Percentiles rank a stretch among this genome's conserved stretches.
phyloP scores from a whole-genome alignment of 2,888 invertebrate genomes.

The Pyralis farinalis region DNA sequence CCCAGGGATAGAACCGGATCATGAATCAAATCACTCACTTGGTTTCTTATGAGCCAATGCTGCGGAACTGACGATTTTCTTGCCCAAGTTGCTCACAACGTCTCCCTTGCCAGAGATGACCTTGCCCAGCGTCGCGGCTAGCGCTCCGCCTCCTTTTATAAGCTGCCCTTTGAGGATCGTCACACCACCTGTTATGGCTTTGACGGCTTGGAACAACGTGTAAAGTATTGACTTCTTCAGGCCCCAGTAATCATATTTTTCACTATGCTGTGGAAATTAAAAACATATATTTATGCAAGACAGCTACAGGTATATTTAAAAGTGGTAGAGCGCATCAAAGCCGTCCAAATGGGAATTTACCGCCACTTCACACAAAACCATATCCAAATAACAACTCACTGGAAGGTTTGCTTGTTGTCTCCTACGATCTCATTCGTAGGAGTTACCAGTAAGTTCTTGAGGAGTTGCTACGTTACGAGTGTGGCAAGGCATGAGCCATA shows the following conservation, averaged over 20 bases:
- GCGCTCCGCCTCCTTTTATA: slow-evolving; percentile 89
- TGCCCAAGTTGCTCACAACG: slow-evolving; percentile 88
- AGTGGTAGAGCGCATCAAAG: too few relatives aligned
- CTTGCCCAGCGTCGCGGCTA: slow-evolving; percentile 69
- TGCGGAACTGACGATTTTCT: slow-evolving; percentile 89
- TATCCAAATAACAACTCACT: too few relatives aligned
- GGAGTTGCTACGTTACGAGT: too few relatives aligned
- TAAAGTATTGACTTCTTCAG: slow-evolving; percentile 91
- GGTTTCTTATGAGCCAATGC: slow-evolving; percentile 80
- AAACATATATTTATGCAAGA: neutral
- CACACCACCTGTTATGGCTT: slow-evolving; percentile 93
- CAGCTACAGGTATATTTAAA: too few relatives aligned
- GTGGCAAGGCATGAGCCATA: too few relatives aligned
- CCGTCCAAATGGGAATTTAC: too few relatives aligned
- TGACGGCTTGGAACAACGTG: slow-evolving; percentile 92
- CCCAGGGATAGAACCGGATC: too few relatives aligned
- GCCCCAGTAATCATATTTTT: slow-evolving; percentile 85
- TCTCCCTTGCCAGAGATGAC: slow-evolving; percentile 89
- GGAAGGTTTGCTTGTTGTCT: too few relatives aligned
- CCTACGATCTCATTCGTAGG: too few relatives aligned
- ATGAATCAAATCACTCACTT: slow-evolving; percentile 49
- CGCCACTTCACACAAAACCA: too few relatives aligned
- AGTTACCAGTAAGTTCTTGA: too few relatives aligned
- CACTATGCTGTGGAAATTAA: slow-evolving; percentile 34
- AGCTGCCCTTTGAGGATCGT: slow-evolving; percentile 93